These are phyloP conservation scores for Manis pentadactyla DNA, from an alignment of 2,797 vertebrate genomes.

Conservation along the genomic window DNA sequence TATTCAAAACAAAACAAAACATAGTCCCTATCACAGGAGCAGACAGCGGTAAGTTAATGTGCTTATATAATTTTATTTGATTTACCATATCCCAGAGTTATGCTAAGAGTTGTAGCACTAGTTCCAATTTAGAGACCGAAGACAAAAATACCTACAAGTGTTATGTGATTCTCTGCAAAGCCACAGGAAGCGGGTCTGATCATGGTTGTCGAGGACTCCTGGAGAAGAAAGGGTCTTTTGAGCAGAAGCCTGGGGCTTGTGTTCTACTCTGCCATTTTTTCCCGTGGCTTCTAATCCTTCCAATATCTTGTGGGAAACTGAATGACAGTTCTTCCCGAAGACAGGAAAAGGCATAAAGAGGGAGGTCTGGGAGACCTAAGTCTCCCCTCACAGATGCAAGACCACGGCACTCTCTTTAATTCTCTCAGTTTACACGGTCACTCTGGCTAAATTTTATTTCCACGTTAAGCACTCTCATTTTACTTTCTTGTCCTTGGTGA, in stretches of 20 bases:
- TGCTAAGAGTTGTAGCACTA: neutral
- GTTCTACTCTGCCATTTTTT: neutral
- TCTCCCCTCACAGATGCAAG: constrained; percentile 30
- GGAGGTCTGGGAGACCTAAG: neutral
- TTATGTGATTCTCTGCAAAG: neutral
- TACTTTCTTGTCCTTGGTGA: constrained; percentile 29
- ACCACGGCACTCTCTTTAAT: constrained; percentile 55
- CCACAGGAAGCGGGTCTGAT: neutral
- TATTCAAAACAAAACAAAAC: neutral
- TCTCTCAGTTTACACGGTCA: neutral
- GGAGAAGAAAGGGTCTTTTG: neutral
- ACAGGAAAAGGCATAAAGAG: neutral
- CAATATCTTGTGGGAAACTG: constrained; percentile 33
- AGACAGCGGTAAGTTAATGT: neutral
- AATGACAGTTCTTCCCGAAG: neutral
- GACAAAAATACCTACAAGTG: neutral
- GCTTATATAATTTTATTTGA: neutral
- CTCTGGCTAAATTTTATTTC: constrained; percentile 31
- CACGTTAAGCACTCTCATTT: neutral
- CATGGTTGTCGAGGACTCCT: neutral
- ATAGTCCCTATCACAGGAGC: neutral
- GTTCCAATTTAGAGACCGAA: neutral
- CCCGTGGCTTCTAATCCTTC: neutral
- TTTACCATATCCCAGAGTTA: neutral
- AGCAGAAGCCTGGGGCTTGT: neutral